A percentile compares a stretch with the other conserved stretches of the same genome.
These are phyloP conservation scores for Chaetops frenatus DNA, from an alignment of 2,113 vertebrate genomes.

Conservation along the genomic window DNA sequence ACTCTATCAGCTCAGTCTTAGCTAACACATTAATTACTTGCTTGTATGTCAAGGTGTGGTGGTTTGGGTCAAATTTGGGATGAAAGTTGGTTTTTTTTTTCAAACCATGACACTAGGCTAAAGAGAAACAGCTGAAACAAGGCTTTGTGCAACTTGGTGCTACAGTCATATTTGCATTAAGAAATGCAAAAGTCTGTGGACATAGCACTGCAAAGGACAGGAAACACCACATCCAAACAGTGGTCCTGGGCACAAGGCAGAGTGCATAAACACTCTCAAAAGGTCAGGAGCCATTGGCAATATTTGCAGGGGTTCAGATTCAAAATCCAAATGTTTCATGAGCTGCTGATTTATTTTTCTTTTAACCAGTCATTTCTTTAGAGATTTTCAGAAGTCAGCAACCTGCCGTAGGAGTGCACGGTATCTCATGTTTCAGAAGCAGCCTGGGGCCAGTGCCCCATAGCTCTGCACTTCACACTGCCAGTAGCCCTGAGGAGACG, in stretches of 20 bases:
- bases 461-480: background rate
- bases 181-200: background rate
- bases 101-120: no score
- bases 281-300: background rate
- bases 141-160: background rate
- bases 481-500: fast-evolving
- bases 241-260: background rate
- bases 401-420: background rate
- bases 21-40: background rate
- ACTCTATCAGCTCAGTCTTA: background rate
- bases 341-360: background rate
- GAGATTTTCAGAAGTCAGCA: background rate
- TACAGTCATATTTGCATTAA: background rate
- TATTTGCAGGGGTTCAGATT: background rate
- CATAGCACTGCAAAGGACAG: background rate
- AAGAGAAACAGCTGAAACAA: background rate
- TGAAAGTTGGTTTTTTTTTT: no score
- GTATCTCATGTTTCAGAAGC: background rate
- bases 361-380: background rate
- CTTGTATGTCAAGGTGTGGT: background rate
- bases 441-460: background rate
- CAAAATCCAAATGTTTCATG: background rate
- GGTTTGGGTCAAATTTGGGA: no score
- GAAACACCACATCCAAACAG: background rate
- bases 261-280: background rate